Evolutionary conservation across 2,888 invertebrate species (phyloP), one percentile per base, ranked within the genome.

Genomic region (Agrotis segetum): DNA sequence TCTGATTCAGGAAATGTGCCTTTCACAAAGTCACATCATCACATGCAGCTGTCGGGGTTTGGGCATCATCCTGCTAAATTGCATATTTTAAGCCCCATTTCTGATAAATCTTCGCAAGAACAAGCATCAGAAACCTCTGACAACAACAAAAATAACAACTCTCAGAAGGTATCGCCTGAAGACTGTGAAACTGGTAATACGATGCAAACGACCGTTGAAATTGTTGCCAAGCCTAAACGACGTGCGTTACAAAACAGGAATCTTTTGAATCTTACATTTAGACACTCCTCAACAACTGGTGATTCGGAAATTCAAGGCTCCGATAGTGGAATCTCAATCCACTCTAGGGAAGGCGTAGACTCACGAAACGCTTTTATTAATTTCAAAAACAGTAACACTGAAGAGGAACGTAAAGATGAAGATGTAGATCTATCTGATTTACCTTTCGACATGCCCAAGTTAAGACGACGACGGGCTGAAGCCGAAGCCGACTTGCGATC

Each of bases 391-490:
- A 94, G 97, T 77, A 97, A 97, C 73, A 96, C 96, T 64, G 96
- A 95, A 82, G 94, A 95, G 67, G 95, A 94, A 81, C 92, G 91
- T 56, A 95, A 96, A 79, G 95, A 96, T n/a, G 95, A 97, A 68
- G 97, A 97, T 49, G 97, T 97, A 67, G 98, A 98, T 87, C 94
- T 98, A 79, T 97, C 97, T 44, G 98, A 98, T 94, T 96, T 98
- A 83, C 98, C 98, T 2, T 98, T 98, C 87, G 98, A 98, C 87
- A 98, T 98, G 98, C 98, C 98, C 62, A 99, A 99, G 92, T 93
- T 98, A 81, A 96, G 98, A 71, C 96, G 98, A 78, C 97, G 97
- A 87, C 94, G 97, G 72, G 97, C 97, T 85, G 97, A 97, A 88
- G 98, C 98, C 67, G 98, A 98, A 82, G 98, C 98, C 56, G 98